Evolutionary conservation across 2,888 invertebrate genomes (phyloP).

Genomic region (Cheilosia scutellata): DNA sequence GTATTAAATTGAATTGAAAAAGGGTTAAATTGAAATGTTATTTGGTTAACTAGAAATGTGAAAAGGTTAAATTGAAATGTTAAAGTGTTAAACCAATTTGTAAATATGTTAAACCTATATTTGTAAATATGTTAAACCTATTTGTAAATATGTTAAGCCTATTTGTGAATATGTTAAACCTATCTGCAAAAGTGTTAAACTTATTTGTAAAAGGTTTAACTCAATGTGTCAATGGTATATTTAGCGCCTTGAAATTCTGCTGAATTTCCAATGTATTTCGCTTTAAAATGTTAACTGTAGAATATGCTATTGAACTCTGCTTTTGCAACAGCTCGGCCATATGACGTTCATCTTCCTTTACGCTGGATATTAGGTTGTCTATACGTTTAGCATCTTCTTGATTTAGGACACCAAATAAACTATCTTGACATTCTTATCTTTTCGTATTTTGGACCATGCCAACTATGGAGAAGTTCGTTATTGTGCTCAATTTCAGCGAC

Average conservation of each 20-base stretch:
- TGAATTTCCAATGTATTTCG: conserved; percentile 18
- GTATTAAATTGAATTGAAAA: too few relatives aligned
- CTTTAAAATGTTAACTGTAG: conserved; percentile 22
- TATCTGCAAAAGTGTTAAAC: too few relatives aligned
- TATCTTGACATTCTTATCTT: conserved; percentile 9
- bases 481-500: neutral
- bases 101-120: too few relatives aligned
- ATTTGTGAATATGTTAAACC: too few relatives aligned
- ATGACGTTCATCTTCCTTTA: conserved; percentile 17
- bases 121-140: too few relatives aligned
- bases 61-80: too few relatives aligned
- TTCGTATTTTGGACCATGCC: neutral
- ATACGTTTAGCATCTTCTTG: conserved; percentile 21
- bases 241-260: conserved; percentile 7
- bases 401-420: conserved; percentile 22
- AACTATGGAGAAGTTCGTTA: conserved; percentile 4
- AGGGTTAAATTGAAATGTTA: too few relatives aligned
- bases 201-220: too few relatives aligned
- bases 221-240: too few relatives aligned
- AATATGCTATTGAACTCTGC: conserved; percentile 34
- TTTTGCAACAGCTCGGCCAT: conserved; percentile 9
- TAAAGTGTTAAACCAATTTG: too few relatives aligned
- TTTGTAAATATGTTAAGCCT: too few relatives aligned
- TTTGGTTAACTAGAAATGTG: too few relatives aligned
- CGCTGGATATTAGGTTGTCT: conserved; percentile 1